These are phyloP conservation scores for Hemicrepidius hirtus DNA, from an alignment of 2,888 invertebrate genomes.

Conservation along the genomic window DNA sequence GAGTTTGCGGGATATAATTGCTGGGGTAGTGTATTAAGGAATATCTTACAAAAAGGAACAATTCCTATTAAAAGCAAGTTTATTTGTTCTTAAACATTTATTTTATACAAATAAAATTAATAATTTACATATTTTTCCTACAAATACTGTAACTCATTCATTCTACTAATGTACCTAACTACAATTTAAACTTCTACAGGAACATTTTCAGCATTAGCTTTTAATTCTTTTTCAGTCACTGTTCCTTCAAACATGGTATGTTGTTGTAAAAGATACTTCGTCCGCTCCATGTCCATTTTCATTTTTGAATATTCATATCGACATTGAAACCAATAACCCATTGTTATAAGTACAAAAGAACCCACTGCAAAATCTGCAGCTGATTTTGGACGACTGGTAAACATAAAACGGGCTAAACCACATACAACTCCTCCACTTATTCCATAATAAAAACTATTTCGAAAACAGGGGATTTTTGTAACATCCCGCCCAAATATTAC, in stretches of 20 bases:
- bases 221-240: conserved; percentile 66
- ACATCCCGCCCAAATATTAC: conserved; percentile 83
- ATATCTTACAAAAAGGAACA: no score
- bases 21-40: no score
- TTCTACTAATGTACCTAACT: no score
- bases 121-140: background rate
- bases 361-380: conserved; percentile 81
- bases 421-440: conserved; percentile 80
- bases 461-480: conserved; percentile 86
- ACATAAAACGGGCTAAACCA: conserved; percentile 82
- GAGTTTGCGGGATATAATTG: no score
- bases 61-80: no score
- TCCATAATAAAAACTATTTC: conserved; percentile 85
- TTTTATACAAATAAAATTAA: background rate
- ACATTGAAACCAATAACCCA: conserved; percentile 82
- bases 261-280: conserved; percentile 78
- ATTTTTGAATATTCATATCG: conserved; percentile 81
- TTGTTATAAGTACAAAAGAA: conserved; percentile 78
- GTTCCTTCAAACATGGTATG: conserved; percentile 80
- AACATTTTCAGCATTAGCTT: background rate
- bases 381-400: conserved; percentile 80
- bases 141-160: no score
- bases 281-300: conserved; percentile 78
- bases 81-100: background rate
- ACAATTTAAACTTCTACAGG: conserved; percentile 39